Evolutionary conservation across 1,140 invertebrate species (phyloP), one percentile per base, ranked within the genome.

Genomic region (Arion vulgaris): DNA sequence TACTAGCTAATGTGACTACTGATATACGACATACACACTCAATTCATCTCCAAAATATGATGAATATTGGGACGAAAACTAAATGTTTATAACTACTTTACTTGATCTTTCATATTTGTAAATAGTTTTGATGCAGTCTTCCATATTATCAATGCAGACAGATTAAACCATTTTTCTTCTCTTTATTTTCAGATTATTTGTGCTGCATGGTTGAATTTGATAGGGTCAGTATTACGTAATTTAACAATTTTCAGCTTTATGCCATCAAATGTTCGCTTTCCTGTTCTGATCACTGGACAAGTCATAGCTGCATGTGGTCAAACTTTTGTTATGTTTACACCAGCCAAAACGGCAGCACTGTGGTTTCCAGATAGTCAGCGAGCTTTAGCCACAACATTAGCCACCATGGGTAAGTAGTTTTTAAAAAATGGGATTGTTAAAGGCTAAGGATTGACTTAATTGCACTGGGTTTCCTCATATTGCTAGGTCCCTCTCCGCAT

Each of bases 271-370:
- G 36, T 73, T 36, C 81, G 79, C 23, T 90, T 84, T 82, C 85
- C 88, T 23, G 84, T 91, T 32, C 57, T 90, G 28, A 62, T 91
- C 15, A 84, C 84, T 71, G 93, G 93, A 34, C 92, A 93, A 87
- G 85, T 86, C 13, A 68, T 93, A 57, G 89, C 92, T 57, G 93
- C 91, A 0, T 89, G 90, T 85, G 92, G 92, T 26, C 93, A 93
- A 77, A 90, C 93, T 13, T 93, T 93, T 87, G 87, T 92, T 9
- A 89, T 93, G 86, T 93, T 93, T 87, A 90, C 91, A 45, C 91
- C 88, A 23, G 93, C 93, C 19, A 93, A 93, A 85, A 88, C 93
- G 53, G 93, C 93, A 2, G 92, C 92, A 28, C 72, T 92, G 39
- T 93, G 93, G 93, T 93, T 93, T 87, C 86, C 90, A 1, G 90